Evolutionary conservation across 2,797 vertebrate genomes (phyloP).

Genomic region (Muscicapa striata): DNA sequence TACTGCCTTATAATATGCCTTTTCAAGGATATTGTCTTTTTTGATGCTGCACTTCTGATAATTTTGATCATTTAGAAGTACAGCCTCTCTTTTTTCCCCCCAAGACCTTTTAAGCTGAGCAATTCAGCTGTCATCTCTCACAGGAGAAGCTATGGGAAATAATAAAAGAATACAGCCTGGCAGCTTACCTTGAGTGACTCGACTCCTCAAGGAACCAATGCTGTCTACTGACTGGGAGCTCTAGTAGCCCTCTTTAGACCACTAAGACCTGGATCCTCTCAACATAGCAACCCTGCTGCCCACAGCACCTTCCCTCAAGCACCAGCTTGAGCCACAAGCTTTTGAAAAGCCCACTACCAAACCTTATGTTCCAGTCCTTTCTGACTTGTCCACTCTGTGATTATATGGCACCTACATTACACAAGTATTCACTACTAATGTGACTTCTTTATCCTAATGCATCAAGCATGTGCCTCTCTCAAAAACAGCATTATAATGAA

Average conservation of each 20-base stretch:
- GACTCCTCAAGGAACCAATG: not conserved
- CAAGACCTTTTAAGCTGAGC: not conserved
- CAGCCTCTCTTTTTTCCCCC: not conserved
- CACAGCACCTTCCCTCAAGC: not conserved
- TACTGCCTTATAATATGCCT: not conserved
- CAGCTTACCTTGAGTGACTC: not conserved
- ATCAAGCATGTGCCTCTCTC: not conserved
- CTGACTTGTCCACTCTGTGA: not conserved
- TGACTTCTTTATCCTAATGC: not conserved
- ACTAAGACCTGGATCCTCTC: rapidly evolving
- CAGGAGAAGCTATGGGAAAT: not conserved
- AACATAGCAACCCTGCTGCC: rapidly evolving
- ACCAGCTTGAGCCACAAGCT: not conserved
- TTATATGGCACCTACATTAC: not conserved
- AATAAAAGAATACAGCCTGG: not conserved
- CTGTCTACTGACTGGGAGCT: not conserved
- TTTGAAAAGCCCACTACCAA: not conserved
- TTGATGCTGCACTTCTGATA: not conserved
- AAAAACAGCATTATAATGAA: not conserved
- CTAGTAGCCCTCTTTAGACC: not conserved
- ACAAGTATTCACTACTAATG: not conserved
- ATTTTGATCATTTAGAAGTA: not conserved
- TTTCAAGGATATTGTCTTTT: not conserved
- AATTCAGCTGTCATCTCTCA: not conserved
- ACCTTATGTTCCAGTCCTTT: not conserved